Percentiles rank a stretch among this genome's conserved stretches.
Conservation (phyloP, 2,797 vertebrate genomes). For the Chelon auratus region DNA sequence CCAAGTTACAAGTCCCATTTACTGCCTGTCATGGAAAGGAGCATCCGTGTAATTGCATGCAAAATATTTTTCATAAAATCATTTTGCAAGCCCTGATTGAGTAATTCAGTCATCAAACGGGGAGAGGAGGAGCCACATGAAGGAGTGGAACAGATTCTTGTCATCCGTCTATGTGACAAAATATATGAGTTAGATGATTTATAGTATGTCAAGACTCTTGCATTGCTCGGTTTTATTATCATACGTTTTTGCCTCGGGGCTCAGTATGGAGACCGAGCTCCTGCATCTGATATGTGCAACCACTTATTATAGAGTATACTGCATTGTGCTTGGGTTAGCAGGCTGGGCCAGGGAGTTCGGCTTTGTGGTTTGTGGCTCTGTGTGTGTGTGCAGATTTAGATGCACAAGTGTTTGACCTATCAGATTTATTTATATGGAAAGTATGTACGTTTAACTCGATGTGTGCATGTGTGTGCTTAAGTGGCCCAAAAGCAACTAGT, state of each 20-base stretch:
- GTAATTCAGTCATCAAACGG: constrained; percentile 49
- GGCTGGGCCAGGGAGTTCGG: constrained; percentile 68
- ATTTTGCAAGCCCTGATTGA: constrained; percentile 49
- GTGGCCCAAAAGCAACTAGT: constrained; percentile 78
- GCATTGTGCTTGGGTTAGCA: constrained; percentile 82
- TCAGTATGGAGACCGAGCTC: constrained; percentile 52
- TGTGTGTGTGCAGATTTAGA: constrained; percentile 53
- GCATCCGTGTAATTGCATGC: constrained; percentile 80
- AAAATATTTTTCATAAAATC: constrained; percentile 77
- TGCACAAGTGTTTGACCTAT: constrained; percentile 72
- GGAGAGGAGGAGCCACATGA: constrained; percentile 33
- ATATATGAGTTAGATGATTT: constrained; percentile 39
- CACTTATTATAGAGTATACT: constrained; percentile 77
- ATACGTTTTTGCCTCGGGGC: constrained; percentile 54
- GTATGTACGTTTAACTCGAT: constrained; percentile 65
- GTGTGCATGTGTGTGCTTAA: constrained; percentile 37
- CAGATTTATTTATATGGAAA: constrained; percentile 79
- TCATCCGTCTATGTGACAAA: constrained; percentile 37
- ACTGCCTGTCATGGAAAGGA: constrained; percentile 68
- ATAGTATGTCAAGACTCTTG: constrained; percentile 34
- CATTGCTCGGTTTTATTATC: constrained; percentile 50
- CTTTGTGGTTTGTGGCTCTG: constrained; percentile 73
- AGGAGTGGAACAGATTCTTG: constrained; percentile 30
- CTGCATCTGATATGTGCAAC: constrained; percentile 74
- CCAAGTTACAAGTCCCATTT: constrained; percentile 67